Percentiles rank a stretch among this genome's conserved stretches.
Conservation (phyloP, 2,888 invertebrate genomes). For the Polyploca ridens region DNA sequence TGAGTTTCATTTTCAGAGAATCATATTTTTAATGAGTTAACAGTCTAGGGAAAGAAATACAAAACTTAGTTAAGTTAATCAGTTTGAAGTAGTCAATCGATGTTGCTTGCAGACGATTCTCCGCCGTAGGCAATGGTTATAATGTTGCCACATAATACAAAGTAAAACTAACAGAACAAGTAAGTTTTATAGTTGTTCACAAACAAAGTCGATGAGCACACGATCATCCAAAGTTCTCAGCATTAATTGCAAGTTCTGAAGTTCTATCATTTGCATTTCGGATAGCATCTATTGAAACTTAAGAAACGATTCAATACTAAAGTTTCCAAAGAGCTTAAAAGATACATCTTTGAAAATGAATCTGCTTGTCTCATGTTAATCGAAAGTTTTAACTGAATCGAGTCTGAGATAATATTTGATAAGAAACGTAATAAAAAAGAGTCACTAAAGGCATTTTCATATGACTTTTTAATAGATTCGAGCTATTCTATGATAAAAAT, state of each 20-base stretch:
- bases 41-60: not conserved
- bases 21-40: not conserved
- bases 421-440: not conserved
- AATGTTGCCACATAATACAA: not conserved
- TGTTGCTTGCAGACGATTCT: not conserved
- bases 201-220: conserved; percentile 14
- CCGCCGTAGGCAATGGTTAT: not conserved
- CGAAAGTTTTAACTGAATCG: not conserved
- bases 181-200: conserved; percentile 14
- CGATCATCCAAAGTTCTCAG: not conserved
- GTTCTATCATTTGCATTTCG: conserved; percentile 41
- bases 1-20: too few relatives aligned
- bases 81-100: not conserved
- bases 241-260: conserved; percentile 32
- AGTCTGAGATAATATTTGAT: not conserved
- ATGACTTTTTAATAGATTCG: too few relatives aligned
- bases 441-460: too few relatives aligned
- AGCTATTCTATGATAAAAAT: too few relatives aligned
- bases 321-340: not conserved
- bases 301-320: not conserved
- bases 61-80: not conserved
- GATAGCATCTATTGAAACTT: conserved; percentile 28
- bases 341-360: not conserved
- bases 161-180: not conserved
- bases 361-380: not conserved